Evolutionary conservation across 1,140 invertebrate species (phyloP).

Genomic region (Hyles euphorbiae): DNA sequence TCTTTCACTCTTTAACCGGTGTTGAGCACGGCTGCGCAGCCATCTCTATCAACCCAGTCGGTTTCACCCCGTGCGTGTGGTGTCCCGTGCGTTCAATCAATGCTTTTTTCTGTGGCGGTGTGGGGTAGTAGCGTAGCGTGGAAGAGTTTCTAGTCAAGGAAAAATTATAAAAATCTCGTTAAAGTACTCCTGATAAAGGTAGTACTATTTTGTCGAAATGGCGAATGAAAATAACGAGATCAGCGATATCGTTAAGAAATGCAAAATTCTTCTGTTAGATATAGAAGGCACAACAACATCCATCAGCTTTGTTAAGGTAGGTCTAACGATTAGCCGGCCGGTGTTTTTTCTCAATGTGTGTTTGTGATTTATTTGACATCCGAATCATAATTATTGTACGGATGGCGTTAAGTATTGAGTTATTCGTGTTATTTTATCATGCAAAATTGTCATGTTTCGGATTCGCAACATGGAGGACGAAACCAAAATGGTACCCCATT

Average conservation of each 20-base stretch:
- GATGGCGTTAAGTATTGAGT: constrained; percentile 6
- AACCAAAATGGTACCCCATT: constrained; percentile 72
- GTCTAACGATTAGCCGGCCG: constrained; percentile 69
- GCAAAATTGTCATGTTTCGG: constrained; percentile 60
- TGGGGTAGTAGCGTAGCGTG: constrained; percentile 56
- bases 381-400: constrained; percentile 3
- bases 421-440: constrained; percentile 14
- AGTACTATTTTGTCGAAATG: constrained; percentile 47
- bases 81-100: constrained; percentile 53
- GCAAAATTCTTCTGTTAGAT: constrained; percentile 69
- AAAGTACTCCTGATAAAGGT: constrained; percentile 49
- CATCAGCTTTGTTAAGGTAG: constrained; percentile 75
- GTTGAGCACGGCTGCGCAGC: constrained; percentile 13
- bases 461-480: constrained; percentile 73
- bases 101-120: constrained; percentile 64
- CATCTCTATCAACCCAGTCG: constrained; percentile 25
- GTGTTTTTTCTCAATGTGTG: constrained; percentile 63
- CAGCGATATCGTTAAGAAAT: constrained; percentile 64
- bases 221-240: constrained; percentile 64
- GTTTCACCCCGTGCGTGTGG: constrained; percentile 31
- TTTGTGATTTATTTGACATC: constrained; percentile 26
- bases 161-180: constrained; percentile 44
- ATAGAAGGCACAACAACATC: constrained; percentile 74
- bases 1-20: constrained; percentile 35
- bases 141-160: constrained; percentile 62